phyloP scores from a whole-genome alignment of 2,113 vertebrate species.

The Scytalopus superciliaris region DNA sequence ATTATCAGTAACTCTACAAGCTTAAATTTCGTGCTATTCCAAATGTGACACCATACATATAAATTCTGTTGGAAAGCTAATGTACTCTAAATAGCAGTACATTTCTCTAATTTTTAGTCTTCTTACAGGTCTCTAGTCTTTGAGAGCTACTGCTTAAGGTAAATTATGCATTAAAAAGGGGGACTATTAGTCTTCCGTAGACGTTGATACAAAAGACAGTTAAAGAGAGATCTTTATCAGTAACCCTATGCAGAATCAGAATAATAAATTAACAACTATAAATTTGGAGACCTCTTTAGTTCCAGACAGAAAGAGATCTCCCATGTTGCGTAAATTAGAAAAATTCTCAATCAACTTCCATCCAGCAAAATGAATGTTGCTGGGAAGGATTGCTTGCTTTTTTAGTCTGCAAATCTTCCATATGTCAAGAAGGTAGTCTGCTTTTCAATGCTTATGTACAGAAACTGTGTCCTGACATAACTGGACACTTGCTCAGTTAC shows the following conservation, averaged over 20 bases:
- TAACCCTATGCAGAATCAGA: neutral
- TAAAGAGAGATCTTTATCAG: neutral
- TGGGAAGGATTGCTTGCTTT: neutral
- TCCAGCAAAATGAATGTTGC: neutral
- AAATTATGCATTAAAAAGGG: neutral
- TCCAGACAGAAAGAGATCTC: neutral
- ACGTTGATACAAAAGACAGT: constrained; percentile 9
- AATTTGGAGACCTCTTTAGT: neutral
- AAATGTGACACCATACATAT: neutral
- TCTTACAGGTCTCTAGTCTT: neutral
- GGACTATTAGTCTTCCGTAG: neutral
- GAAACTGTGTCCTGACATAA: neutral
- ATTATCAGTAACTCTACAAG: neutral
- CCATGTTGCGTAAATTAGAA: neutral
- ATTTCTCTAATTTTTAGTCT: neutral
- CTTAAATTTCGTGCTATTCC: neutral
- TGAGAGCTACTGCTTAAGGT: neutral
- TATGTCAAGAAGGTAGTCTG: neutral
- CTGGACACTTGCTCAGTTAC: neutral
- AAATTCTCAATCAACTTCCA: neutral
- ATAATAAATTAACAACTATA: neutral
- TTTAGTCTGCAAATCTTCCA: neutral
- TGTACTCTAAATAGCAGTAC: neutral
- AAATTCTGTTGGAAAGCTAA: neutral
- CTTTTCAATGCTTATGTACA: neutral